Conservation (phyloP, 2,113 vertebrate species). For the Burhinus oedicnemus region DNA sequence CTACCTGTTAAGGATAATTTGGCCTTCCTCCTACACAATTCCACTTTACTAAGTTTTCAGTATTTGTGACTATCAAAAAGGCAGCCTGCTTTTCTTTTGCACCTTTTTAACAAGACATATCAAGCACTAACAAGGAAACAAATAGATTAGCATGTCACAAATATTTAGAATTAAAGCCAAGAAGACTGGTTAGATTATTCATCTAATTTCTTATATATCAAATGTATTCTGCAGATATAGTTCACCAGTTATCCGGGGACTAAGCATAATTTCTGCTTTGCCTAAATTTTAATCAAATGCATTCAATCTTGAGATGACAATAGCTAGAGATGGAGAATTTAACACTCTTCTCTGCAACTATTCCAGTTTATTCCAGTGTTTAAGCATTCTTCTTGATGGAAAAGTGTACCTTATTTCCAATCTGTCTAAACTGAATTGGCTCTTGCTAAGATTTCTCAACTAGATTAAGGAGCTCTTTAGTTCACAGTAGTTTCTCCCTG, state of each 20-base stretch:
- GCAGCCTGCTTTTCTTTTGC: neutral
- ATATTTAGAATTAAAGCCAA: neutral
- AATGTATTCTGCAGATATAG: neutral
- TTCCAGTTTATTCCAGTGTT: neutral
- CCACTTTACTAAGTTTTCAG: neutral
- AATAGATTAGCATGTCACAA: neutral
- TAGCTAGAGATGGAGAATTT: neutral
- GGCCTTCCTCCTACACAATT: neutral
- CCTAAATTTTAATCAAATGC: neutral
- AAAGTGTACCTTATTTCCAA: constrained; percentile 6
- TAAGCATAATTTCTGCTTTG: neutral
- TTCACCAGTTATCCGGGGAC: neutral
- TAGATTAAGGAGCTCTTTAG: constrained; percentile 20
- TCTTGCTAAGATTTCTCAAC: neutral
- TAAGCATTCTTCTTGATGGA: neutral
- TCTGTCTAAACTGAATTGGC: neutral
- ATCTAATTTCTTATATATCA: neutral
- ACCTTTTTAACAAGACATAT: neutral
- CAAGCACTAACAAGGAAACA: neutral
- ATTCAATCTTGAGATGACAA: neutral
- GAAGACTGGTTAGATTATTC: neutral
- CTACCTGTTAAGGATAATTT: neutral
- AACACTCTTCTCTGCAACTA: neutral
- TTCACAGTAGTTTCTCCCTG: constrained; percentile 9
- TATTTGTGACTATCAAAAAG: neutral